Conservation (phyloP, 2,113 vertebrate genomes). For the Sorex araneus region DNA sequence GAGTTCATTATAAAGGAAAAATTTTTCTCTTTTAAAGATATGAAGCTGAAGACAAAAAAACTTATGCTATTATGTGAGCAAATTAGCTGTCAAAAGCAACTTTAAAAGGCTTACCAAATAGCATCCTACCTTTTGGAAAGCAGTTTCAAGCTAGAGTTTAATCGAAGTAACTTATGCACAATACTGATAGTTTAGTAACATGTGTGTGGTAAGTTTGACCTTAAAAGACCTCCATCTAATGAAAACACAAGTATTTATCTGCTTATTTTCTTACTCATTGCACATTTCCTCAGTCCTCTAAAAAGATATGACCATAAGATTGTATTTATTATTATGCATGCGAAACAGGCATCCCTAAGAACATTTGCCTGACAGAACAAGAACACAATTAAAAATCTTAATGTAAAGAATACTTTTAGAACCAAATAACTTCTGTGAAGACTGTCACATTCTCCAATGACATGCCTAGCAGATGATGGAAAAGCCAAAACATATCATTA, state of each 20-base stretch:
- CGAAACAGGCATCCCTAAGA: constrained; percentile 1
- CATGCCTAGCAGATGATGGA: neutral
- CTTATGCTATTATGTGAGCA: constrained; percentile 63
- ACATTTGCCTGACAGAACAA: neutral
- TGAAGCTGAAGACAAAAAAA: constrained; percentile 59
- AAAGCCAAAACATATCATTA: neutral
- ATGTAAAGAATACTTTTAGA: neutral
- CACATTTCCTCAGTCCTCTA: neutral
- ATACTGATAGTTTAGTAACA: constrained; percentile 38
- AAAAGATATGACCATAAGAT: neutral
- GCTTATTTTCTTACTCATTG: constrained; percentile 14
- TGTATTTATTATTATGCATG: neutral
- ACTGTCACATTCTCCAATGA: neutral
- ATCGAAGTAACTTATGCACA: constrained; percentile 18
- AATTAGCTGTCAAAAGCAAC: constrained; percentile 76
- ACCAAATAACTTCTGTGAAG: neutral
- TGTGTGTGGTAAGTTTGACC: neutral
- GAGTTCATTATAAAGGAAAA: constrained; percentile 61
- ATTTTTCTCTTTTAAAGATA: constrained; percentile 45
- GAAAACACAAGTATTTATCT: constrained; percentile 57
- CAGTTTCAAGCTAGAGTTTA: constrained; percentile 60
- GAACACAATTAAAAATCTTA: neutral
- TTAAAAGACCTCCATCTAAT: constrained; percentile 35
- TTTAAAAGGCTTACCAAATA: constrained; percentile 64
- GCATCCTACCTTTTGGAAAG: constrained; percentile 44